Conservation (phyloP, 1,140 invertebrate species). For the Cyclargus thomasi region DNA sequence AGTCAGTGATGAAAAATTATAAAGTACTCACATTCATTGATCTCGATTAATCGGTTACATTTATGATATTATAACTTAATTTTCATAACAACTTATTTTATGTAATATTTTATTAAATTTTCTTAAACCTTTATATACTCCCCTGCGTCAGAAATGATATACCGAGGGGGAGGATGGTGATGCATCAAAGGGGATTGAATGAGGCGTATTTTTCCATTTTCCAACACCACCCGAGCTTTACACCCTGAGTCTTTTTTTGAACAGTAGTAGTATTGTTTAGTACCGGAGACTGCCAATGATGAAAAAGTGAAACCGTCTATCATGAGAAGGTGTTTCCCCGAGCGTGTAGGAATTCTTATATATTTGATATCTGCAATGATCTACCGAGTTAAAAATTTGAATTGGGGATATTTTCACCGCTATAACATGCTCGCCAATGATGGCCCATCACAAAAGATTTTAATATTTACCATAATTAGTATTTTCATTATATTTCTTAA, state of each 20-base stretch:
- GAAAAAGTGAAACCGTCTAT: constrained; percentile 42
- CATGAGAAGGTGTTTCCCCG: constrained; percentile 36
- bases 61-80: background rate
- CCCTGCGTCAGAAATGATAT: background rate
- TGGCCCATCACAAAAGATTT: no score
- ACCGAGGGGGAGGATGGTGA: constrained; percentile 15
- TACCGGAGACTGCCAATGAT: constrained; percentile 19
- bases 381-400: no score
- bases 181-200: constrained; percentile 15
- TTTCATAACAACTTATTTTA: no score
- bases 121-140: background rate
- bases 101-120: no score
- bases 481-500: no score
- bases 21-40: no score
- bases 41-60: no score
- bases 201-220: constrained; percentile 11
- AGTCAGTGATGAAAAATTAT: no score
- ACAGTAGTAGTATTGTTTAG: constrained; percentile 32
- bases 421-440: no score
- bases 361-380: constrained; percentile 20
- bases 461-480: no score
- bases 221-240: constrained; percentile 30
- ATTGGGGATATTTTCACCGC: no score
- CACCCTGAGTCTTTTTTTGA: constrained; percentile 37
- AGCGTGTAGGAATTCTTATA: constrained; percentile 32